Base-by-base conservation (phyloP, 2,113 vertebrate species). In the Grantiella picta region DNA sequence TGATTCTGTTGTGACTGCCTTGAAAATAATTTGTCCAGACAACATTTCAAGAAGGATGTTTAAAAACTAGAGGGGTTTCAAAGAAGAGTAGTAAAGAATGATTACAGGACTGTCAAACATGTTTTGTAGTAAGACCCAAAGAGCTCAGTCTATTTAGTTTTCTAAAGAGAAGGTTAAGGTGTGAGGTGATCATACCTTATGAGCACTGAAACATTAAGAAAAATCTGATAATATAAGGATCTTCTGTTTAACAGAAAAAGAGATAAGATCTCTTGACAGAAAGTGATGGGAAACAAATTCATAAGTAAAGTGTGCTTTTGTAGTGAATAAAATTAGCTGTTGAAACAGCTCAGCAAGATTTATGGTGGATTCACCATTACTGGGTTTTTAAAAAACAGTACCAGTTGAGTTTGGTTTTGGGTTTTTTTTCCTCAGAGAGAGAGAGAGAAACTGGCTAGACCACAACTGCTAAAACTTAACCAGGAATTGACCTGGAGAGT, bases 21-120 rank as follows among this genome's bases (percentile, higher is more conserved):
- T 86, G 64, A 79, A 94, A 95, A 96, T 91, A 86, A 90, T 94
- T 91, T 94, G 93, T 86, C 64, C 79, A 93, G 95, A 49, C 93
- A 90, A 86, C 68, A 22, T 69, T 94, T 93, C 68, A 93, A 94
- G 82, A 93, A 88, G 75, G 92, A 70, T 59, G 52, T 92, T 94
- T 94, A 95, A 93, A 95, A 96, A 90, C 82, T 81, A 93, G 64
- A 56, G 59, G 13, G 28, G n/a, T 82, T 94, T 96, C 94, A 95
- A 93, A 88, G 92, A 91, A 93, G 64, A 68, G 68, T 50, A n/a
- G 88, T 63, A 88, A 94, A 95, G 71, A 97, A 93, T 86, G 64
- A 93, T 90, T 93, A 80, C 63, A 57, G 68, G n/a, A 81, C 82
- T 95, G 94, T 93, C 93, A 96, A 50, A 68, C 21, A 5, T 90